Evolutionary conservation across 2,888 invertebrate species (phyloP).

Genomic region (Chrysina gloriosa): DNA sequence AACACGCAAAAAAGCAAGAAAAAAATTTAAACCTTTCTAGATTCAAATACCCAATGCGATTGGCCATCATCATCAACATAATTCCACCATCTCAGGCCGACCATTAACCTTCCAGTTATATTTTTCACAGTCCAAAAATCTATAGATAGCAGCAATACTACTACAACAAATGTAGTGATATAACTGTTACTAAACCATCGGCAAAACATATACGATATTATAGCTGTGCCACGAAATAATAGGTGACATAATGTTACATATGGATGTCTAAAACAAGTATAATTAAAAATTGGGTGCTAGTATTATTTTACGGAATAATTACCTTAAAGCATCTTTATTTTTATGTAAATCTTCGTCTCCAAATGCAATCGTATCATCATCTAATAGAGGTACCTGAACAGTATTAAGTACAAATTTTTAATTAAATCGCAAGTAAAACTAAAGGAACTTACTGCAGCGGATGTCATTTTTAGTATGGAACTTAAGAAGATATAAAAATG

Average conservation of each 20-base stretch:
- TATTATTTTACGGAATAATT: constrained; percentile 38
- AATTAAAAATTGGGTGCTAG: constrained; percentile 11
- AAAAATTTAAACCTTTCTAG: constrained; percentile 78
- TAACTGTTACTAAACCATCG: constrained; percentile 92
- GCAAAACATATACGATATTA: constrained; percentile 90
- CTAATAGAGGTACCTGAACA: constrained; percentile 83
- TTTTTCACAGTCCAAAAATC: constrained; percentile 99
- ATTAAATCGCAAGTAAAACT: background rate
- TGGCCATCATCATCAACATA: constrained; percentile 97
- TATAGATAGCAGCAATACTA: constrained; percentile 90
- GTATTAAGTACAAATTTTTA: constrained; percentile 15
- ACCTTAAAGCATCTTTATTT: constrained; percentile 55
- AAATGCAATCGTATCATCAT: constrained; percentile 88
- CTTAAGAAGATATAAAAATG: background rate
- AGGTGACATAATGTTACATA: constrained; percentile 93
- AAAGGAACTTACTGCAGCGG: constrained; percentile 45
- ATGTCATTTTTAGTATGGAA: constrained; percentile 43
- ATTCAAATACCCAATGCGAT: constrained; percentile 98
- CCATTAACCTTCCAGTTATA: constrained; percentile 92
- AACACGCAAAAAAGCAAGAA: background rate
- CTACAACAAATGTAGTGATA: constrained; percentile 94
- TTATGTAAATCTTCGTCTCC: constrained; percentile 82
- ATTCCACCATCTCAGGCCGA: constrained; percentile 99
- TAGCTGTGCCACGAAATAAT: constrained; percentile 84
- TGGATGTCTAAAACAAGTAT: constrained; percentile 80